phyloP scores from a whole-genome alignment of 2,888 invertebrate genomes.

The Rhagonycha lutea region DNA sequence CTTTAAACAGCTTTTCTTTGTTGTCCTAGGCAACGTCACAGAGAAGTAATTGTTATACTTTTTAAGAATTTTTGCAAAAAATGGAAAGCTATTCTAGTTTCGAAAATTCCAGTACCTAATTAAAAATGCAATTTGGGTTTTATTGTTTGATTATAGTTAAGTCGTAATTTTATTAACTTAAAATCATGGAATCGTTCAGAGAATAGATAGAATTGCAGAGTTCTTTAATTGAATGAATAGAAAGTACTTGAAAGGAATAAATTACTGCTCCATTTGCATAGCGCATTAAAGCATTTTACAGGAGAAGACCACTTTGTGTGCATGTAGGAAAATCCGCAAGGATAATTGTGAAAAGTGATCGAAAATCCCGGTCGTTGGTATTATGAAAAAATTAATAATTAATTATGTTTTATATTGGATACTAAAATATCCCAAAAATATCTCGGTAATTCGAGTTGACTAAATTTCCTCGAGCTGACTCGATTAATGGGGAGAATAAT shows the following conservation, averaged over 20 bases:
- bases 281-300: background rate
- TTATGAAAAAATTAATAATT: background rate
- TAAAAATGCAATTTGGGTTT: background rate
- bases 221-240: conserved; percentile 2
- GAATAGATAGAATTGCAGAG: background rate
- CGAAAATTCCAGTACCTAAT: background rate
- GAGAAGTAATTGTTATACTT: no score
- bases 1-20: background rate
- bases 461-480: background rate
- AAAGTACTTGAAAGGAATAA: conserved; percentile 4
- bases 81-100: background rate
- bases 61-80: background rate
- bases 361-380: background rate
- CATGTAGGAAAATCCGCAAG: background rate
- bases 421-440: background rate
- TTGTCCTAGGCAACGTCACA: background rate
- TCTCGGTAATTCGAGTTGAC: background rate
- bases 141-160: background rate
- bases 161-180: background rate
- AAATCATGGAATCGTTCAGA: background rate
- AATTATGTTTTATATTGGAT: background rate
- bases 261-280: background rate
- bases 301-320: background rate
- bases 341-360: background rate
- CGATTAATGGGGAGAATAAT: background rate